A percentile compares a stretch with the other conserved stretches of the same genome.
Evolutionary conservation across 35 echinoderm and acorn worm species (phyloP).

Genomic region (Amphiura filiformis): DNA sequence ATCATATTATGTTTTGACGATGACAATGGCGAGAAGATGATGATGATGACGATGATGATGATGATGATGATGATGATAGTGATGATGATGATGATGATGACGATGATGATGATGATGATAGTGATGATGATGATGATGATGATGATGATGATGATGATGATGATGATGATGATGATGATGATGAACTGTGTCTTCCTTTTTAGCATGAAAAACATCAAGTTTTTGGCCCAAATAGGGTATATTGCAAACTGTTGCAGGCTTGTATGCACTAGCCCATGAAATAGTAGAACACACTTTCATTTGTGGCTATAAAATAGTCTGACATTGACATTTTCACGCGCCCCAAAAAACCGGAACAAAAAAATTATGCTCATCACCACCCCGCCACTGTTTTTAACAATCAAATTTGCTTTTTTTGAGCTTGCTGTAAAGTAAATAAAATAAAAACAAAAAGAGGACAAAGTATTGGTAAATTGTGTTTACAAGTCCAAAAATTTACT

Average conservation of each 20-base stretch:
- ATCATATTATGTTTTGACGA: too few species aligned
- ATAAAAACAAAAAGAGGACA: too few species aligned
- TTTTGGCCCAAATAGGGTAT: background rate
- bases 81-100: slow-evolving; percentile 18
- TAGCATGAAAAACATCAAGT: too few species aligned
- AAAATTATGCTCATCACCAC: background rate
- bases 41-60: slow-evolving; percentile 8
- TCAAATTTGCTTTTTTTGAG: too few species aligned
- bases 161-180: slow-evolving; percentile 3
- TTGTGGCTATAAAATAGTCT: too few species aligned
- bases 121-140: slow-evolving; percentile 8
- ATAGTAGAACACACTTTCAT: too few species aligned
- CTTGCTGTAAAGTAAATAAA: too few species aligned
- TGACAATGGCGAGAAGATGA: too few species aligned
- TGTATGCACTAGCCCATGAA: background rate
- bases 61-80: slow-evolving; percentile 17
- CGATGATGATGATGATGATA: slow-evolving; percentile 2
- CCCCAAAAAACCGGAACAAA: background rate
- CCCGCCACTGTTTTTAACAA: too few species aligned
- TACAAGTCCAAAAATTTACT: too few species aligned
- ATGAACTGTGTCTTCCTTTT: background rate
- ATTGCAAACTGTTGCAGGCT: background rate
- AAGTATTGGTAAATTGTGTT: too few species aligned
- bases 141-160: slow-evolving; percentile 12
- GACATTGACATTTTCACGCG: too few species aligned